phyloP scores from a whole-genome alignment of 2,113 vertebrate species.

The Planiliza haematocheilus region DNA sequence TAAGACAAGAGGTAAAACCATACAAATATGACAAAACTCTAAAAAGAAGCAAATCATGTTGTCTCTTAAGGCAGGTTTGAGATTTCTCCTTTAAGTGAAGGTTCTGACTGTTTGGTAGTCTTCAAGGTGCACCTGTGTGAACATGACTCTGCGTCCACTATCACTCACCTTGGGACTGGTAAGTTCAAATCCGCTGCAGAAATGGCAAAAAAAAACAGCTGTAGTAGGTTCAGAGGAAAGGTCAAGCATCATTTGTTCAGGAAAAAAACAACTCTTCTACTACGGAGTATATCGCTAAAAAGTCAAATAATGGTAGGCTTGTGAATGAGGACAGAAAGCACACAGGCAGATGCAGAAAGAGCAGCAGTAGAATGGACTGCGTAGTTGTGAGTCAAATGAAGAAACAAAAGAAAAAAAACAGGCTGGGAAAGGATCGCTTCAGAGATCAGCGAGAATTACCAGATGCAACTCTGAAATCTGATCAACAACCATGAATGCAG shows the following conservation, averaged over 20 bases:
- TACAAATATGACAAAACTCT: no score
- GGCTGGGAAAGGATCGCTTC: background rate
- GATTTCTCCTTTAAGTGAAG: no score
- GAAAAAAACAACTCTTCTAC: no score
- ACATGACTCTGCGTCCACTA: background rate
- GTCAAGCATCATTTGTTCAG: background rate
- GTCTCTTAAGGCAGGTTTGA: no score
- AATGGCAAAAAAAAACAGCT: background rate
- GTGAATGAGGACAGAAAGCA: no score
- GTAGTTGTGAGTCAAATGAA: background rate
- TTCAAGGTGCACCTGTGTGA: background rate
- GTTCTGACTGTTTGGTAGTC: no score
- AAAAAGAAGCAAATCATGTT: no score
- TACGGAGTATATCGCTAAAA: no score
- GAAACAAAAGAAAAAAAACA: background rate
- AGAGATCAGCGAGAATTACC: background rate
- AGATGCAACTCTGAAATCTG: background rate
- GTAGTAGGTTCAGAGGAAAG: background rate
- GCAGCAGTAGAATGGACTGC: background rate
- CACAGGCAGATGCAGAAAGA: background rate
- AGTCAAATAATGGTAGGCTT: no score
- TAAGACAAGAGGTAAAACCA: no score
- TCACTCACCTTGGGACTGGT: background rate
- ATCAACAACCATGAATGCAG: slow-evolving; percentile 1
- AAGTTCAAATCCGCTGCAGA: background rate